These are phyloP conservation scores for Agapornis canus DNA, from an alignment of 2,797 vertebrate species.

Conservation along the genomic window DNA sequence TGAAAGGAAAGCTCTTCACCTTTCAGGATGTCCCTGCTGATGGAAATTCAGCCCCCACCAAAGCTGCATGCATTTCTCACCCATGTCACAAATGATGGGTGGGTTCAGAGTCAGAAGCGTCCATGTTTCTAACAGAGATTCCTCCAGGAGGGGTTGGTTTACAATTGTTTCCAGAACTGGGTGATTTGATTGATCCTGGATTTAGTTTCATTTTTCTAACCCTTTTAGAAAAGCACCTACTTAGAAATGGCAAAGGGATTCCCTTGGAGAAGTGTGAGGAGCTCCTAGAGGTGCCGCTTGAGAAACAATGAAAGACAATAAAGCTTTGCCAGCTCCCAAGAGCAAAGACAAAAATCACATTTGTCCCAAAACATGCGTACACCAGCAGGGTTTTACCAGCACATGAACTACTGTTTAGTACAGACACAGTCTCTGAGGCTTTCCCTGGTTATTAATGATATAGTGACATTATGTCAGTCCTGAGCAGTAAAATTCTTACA, in stretches of 20 bases:
- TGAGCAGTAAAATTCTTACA: not conserved
- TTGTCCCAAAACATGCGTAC: not conserved
- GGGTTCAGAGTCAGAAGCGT: not conserved
- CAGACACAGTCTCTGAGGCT: not conserved
- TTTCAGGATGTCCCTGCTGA: not conserved
- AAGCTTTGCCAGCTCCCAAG: not conserved
- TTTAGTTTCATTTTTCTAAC: not conserved
- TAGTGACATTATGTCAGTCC: not conserved
- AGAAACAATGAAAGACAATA: not conserved
- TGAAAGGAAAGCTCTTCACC: not conserved
- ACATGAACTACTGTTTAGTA: not conserved
- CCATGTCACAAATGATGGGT: not conserved
- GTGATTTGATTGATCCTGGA: not conserved
- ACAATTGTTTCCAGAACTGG: not conserved
- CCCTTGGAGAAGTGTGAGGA: not conserved
- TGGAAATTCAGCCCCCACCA: not conserved
- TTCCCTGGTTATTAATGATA: not conserved
- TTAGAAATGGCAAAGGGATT: not conserved
- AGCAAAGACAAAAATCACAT: not conserved
- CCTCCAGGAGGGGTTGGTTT: not conserved
- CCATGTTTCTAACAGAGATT: not conserved
- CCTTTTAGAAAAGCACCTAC: not conserved
- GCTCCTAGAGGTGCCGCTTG: not conserved
- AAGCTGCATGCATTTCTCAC: fast-evolving
- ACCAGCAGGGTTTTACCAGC: not conserved